Conservation (phyloP, 2,797 vertebrate species). For the Anguilla anguilla region DNA sequence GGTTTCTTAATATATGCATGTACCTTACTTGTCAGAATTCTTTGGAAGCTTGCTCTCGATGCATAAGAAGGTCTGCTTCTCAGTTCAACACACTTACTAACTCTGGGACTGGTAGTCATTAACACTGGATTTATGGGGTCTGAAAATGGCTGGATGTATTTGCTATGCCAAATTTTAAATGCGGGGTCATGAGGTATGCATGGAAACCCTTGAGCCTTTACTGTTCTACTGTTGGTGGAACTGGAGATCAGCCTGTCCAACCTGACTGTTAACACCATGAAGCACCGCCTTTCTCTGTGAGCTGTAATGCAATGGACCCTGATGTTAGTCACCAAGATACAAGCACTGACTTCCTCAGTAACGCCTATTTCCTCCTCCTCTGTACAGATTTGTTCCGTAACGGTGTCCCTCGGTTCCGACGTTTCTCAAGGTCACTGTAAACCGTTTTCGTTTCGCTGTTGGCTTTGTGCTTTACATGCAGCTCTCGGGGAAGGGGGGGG, state of each 20-base stretch:
- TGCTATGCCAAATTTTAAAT: background rate
- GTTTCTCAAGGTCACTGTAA: conserved; percentile 24
- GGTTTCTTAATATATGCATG: background rate
- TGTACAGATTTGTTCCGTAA: background rate
- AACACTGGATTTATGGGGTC: background rate
- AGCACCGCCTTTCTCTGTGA: background rate
- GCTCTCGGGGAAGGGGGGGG: background rate
- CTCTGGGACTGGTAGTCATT: background rate
- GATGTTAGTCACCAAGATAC: background rate
- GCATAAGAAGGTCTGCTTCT: background rate
- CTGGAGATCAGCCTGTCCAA: background rate
- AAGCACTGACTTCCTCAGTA: background rate
- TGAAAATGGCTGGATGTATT: background rate
- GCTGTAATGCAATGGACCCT: background rate
- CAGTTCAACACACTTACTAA: background rate
- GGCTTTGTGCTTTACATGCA: background rate
- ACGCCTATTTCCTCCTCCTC: background rate
- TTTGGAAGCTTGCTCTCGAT: background rate
- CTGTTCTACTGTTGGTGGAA: background rate
- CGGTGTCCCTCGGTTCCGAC: background rate
- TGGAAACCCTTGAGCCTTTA: background rate
- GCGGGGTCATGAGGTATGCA: background rate
- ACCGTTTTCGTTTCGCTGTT: background rate
- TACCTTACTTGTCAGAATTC: background rate
- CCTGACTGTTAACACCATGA: background rate